These are phyloP conservation scores for Nanorana parkeri DNA, from an alignment of 2,113 vertebrate species.

Conservation along the genomic window DNA sequence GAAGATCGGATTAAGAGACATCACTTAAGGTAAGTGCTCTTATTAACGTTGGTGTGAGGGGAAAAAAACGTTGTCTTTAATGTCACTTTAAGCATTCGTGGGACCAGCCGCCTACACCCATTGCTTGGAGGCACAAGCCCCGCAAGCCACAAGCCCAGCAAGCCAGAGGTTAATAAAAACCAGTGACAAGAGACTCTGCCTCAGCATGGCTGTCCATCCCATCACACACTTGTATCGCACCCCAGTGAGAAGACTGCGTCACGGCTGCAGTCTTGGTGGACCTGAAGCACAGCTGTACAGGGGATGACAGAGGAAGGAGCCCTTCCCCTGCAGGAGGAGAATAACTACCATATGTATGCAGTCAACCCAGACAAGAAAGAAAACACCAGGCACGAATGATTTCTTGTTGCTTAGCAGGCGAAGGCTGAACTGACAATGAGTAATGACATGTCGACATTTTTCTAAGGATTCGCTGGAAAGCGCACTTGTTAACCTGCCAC, in stretches of 20 bases:
- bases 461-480: constrained; percentile 41
- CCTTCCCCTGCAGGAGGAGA: constrained; percentile 37
- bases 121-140: no score
- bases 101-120: no score
- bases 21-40: no score
- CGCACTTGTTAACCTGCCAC: constrained; percentile 52
- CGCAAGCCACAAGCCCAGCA: background rate
- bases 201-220: constrained; percentile 10
- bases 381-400: constrained; percentile 46
- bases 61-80: no score
- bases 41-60: no score
- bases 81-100: no score
- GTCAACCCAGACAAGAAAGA: constrained; percentile 47
- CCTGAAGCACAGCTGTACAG: constrained; percentile 39
- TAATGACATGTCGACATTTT: constrained; percentile 52
- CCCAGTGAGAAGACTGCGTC: constrained; percentile 23
- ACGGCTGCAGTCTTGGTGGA: background rate
- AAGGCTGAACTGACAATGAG: constrained; percentile 51
- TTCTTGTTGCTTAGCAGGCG: constrained; percentile 52
- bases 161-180: background rate
- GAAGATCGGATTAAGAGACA: no score
- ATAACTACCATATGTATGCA: constrained; percentile 55
- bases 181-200: background rate
- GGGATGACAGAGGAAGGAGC: constrained; percentile 38
- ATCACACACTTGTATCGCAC: background rate